Conservation (phyloP, 2,888 invertebrate species). For the Eucera pruinosa region DNA sequence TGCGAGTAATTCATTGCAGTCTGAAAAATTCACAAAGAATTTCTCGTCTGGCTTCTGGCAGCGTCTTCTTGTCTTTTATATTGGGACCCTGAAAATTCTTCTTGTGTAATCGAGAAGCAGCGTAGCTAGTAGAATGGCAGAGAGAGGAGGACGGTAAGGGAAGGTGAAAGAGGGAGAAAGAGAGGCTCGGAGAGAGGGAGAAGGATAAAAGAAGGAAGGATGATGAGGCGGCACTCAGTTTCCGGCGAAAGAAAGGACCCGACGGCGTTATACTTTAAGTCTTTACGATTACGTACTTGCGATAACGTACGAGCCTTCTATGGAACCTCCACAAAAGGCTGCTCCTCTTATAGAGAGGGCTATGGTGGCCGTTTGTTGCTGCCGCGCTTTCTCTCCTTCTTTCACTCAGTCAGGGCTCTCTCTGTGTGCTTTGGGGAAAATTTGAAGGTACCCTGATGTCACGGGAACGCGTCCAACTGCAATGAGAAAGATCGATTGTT, state of each 20-base stretch:
- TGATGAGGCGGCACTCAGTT: conserved; percentile 47
- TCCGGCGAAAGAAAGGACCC: conserved; percentile 43
- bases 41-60: conserved; percentile 46
- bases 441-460: conserved; percentile 25
- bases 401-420: background rate
- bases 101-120: conserved; percentile 29
- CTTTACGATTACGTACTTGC: conserved; percentile 68
- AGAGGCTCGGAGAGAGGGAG: background rate
- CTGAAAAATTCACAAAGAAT: conserved; percentile 66
- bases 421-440: conserved; percentile 7
- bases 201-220: conserved; percentile 48
- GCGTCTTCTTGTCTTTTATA: conserved; percentile 63
- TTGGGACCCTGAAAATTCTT: conserved; percentile 54
- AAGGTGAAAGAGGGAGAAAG: background rate
- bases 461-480: conserved; percentile 32
- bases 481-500: conserved; percentile 25
- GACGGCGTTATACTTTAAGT: conserved; percentile 64
- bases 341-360: conserved; percentile 35
- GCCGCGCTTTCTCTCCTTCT: background rate
- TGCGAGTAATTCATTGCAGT: conserved; percentile 61
- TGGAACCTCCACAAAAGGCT: conserved; percentile 53
- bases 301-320: conserved; percentile 60
- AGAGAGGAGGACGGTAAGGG: conserved; percentile 6
- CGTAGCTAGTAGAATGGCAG: conserved; percentile 25
- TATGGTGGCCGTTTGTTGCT: conserved; percentile 34